These are phyloP conservation scores for Caenorhabditis remanei DNA, from an alignment of 1,140 invertebrate species.

Conservation along the genomic window DNA sequence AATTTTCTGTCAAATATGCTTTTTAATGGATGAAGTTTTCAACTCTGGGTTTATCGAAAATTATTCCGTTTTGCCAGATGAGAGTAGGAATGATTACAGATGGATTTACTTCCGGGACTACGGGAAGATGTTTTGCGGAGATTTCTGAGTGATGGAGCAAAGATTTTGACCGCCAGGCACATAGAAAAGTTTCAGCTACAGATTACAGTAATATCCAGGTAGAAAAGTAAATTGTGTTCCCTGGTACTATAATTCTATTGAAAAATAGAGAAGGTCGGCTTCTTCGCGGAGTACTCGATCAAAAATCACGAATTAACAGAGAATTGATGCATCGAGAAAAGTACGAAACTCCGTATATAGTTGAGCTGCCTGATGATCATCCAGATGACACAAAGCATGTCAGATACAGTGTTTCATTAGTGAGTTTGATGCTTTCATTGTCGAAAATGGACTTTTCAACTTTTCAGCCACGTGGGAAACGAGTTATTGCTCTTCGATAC, in stretches of 20 bases:
- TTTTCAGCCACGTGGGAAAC: background rate
- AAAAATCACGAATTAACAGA: constrained; percentile 12
- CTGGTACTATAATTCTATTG: background rate
- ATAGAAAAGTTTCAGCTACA: constrained; percentile 21
- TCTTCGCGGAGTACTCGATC: constrained; percentile 19
- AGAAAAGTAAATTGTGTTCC: background rate
- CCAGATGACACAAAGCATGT: background rate
- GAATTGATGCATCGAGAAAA: constrained; percentile 17
- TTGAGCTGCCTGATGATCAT: constrained; percentile 25
- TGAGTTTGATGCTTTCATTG: background rate
- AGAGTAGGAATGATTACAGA: background rate
- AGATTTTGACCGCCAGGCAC: constrained; percentile 1
- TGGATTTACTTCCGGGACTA: background rate
- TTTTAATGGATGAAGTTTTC: constrained; percentile 47
- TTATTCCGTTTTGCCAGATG: too few species aligned
- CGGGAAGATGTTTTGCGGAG: constrained; percentile 5
- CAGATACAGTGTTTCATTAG: constrained; percentile 38
- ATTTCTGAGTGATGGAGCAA: background rate
- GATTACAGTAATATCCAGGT: constrained; percentile 1
- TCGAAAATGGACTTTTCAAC: background rate
- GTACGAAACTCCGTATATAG: constrained; percentile 28
- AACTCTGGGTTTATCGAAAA: background rate
- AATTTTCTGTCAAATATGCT: background rate
- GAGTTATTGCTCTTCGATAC: constrained; percentile 14
- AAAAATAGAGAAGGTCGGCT: constrained; percentile 6